Base-by-base conservation (phyloP, 2,797 vertebrate species). In the Melanotaenia pygmaea region DNA sequence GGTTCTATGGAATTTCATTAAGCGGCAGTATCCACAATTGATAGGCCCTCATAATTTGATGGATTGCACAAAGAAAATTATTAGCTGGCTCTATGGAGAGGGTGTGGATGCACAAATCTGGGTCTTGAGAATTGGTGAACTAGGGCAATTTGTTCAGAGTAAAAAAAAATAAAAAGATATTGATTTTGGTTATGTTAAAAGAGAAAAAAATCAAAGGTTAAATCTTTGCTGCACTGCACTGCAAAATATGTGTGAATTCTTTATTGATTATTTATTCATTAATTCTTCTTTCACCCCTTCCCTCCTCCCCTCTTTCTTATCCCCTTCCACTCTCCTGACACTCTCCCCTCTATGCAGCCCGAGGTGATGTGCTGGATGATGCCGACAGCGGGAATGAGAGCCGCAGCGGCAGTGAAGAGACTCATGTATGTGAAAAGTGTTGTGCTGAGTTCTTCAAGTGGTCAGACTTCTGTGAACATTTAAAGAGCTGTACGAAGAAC, bases 1-100 rank as follows among this genome's bases (percentile, higher is more conserved):
- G 84, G 94, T 95, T 96, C 94, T 97, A 97, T 98, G 96, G 97
- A 99, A 99, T 99, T 98, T 97, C 97, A 99, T 98, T 98, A 99
- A 96, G 96, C 92, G 94, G 96, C 96, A 93, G 97, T 96, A 97
- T 98, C 96, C 96, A 96, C 96, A 96, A 97, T 96, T 97, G 97
- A 98, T 98, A 96, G 96, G 90, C 91, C 94, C 95, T 98, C 98
- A 99, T 99, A 98, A 98, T 98, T 97, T 97, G 96, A 99, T 98
- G 96, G 97, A 99, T 97, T 96, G 96, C 94, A 95, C 96, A 96
- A 97, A 96, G 96, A 97, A 97, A 97, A 98, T 97, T 95, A 98
- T 99, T 98, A 98, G 96, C 96, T 95, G 93, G 95, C 94, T 95
- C 94, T 92, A 91, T 89, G 83, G 96, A 96, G 94, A 94, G 93